A percentile compares a stretch with the other conserved stretches of the same genome.
These are phyloP conservation scores for Drosophila takahashii DNA, from an alignment of 1,140 invertebrate species.

Conservation along the genomic window DNA sequence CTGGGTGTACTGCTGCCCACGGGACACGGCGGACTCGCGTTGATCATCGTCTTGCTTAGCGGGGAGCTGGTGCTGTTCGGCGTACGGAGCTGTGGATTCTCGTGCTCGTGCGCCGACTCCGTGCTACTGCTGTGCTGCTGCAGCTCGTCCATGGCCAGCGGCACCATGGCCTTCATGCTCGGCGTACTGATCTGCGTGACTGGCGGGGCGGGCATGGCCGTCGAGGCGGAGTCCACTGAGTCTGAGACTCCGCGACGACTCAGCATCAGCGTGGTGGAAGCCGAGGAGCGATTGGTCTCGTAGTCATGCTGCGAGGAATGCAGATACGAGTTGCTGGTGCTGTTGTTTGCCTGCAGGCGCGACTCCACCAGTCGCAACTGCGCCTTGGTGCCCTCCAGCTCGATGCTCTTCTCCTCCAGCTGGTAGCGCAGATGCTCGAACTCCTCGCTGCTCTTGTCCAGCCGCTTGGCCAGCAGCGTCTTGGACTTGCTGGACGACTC, in stretches of 20 bases:
- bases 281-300: constrained; percentile 81
- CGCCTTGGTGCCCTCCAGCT: constrained; percentile 91
- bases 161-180: constrained; percentile 86
- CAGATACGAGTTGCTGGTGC: constrained; percentile 68
- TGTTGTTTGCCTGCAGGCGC: constrained; percentile 63
- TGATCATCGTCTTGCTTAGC: constrained; percentile 60
- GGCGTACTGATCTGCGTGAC: constrained; percentile 84
- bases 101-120: constrained; percentile 88
- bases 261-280: constrained; percentile 80
- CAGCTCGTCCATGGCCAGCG: constrained; percentile 86
- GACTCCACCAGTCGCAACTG: constrained; percentile 89
- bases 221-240: constrained; percentile 58
- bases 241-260: constrained; percentile 71
- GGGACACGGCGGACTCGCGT: constrained; percentile 51
- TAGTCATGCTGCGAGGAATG: constrained; percentile 80
- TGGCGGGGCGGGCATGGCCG: constrained; percentile 50
- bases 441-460: constrained; percentile 90
- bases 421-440: constrained; percentile 93
- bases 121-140: constrained; percentile 87
- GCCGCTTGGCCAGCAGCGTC: constrained; percentile 87
- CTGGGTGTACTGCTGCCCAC: constrained; percentile 85
- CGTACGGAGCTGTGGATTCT: constrained; percentile 46
- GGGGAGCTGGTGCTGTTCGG: constrained; percentile 40
- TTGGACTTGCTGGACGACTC: constrained; percentile 88
- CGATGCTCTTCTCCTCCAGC: constrained; percentile 92